These are phyloP conservation scores for Parnassius smintheus DNA, from an alignment of 2,888 invertebrate genomes.

Conservation along the genomic window DNA sequence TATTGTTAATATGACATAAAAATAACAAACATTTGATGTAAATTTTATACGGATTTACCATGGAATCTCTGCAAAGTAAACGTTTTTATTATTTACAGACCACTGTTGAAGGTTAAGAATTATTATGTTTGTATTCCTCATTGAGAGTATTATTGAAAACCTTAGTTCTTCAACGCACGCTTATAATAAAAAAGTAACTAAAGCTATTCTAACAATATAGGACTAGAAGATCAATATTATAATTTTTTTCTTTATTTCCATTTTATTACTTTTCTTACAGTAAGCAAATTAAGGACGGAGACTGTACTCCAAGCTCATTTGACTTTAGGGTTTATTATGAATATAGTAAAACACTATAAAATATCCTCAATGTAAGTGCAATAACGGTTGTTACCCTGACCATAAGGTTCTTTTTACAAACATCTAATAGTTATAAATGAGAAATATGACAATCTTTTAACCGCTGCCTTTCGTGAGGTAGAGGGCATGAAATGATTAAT, in stretches of 20 bases:
- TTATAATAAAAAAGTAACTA: conserved; percentile 39
- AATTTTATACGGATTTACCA: too few relatives aligned
- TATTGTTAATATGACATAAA: too few relatives aligned
- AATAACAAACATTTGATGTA: too few relatives aligned
- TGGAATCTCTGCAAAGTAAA: too few relatives aligned
- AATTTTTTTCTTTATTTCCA: conserved; percentile 31
- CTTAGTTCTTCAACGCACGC: conserved; percentile 1
- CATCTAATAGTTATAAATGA: background rate
- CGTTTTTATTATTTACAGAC: too few relatives aligned
- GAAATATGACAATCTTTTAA: background rate
- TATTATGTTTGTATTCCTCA: conserved; percentile 30
- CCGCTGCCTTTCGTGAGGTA: conserved; percentile 14
- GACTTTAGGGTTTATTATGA: conserved; percentile 28
- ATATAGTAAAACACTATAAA: conserved; percentile 3
- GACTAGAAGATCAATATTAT: conserved; percentile 68
- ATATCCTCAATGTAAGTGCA: conserved; percentile 5
- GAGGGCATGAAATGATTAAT: conserved; percentile 7
- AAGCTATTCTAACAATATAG: conserved; percentile 47
- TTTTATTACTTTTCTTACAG: conserved; percentile 22
- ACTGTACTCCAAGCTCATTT: conserved; percentile 52
- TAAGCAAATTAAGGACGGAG: conserved; percentile 60
- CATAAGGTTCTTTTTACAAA: background rate
- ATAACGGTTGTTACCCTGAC: conserved; percentile 13
- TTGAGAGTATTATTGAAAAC: conserved; percentile 22
- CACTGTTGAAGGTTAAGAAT: too few relatives aligned